phyloP scores from a whole-genome alignment of 2,113 vertebrate species.

The Brachyistius frenatus region DNA sequence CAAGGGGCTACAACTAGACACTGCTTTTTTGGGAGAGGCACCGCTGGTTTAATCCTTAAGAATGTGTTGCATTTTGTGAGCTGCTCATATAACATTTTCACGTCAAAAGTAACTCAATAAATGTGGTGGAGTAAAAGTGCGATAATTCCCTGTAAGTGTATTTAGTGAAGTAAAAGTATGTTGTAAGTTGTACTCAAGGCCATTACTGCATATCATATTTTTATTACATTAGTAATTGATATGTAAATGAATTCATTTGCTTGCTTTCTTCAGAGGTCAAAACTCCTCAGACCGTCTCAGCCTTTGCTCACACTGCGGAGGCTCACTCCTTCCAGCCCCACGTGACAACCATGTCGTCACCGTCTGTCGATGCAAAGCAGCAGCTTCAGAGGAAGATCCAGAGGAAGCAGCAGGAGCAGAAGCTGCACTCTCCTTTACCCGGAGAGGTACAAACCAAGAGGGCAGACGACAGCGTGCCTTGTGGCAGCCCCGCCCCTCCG shows the following conservation, averaged over 20 bases:
- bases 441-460: constrained; percentile 89
- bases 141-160: no score
- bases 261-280: constrained; percentile 85
- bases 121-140: no score
- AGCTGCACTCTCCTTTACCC: constrained; percentile 92
- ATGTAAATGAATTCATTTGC: neutral
- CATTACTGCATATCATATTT: neutral
- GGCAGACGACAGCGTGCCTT: constrained; percentile 82
- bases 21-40: no score
- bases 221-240: neutral
- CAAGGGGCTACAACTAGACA: neutral
- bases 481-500: constrained; percentile 90
- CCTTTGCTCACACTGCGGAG: constrained; percentile 93
- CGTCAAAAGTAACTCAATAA: no score
- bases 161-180: no score
- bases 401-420: constrained; percentile 98
- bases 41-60: no score
- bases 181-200: no score
- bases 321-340: constrained; percentile 95
- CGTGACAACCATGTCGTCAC: constrained; percentile 90
- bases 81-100: no score
- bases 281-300: constrained; percentile 89
- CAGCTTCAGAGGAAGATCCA: constrained; percentile 99
- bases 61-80: no score
- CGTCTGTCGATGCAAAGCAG: constrained; percentile 95